A percentile compares a stretch with the other conserved stretches of the same genome.
Evolutionary conservation across 2,113 vertebrate species (phyloP).

Genomic region (Sciurus niger): DNA sequence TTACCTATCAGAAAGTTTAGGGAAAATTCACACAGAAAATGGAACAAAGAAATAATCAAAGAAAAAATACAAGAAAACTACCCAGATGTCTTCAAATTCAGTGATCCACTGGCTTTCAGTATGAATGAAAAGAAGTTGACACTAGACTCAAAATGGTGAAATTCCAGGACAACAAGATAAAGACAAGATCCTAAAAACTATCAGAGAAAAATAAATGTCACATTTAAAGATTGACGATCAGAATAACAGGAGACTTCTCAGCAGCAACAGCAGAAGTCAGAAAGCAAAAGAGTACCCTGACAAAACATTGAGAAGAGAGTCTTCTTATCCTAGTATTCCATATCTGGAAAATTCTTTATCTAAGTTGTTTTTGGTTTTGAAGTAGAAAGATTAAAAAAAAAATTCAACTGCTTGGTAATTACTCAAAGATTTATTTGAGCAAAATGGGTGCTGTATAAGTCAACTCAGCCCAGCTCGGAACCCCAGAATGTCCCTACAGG

Average conservation of each 20-base stretch:
- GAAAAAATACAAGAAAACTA: not conserved
- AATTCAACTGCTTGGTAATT: not conserved
- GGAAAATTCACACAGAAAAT: not conserved
- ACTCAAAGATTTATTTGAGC: conserved; percentile 2
- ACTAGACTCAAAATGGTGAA: not conserved
- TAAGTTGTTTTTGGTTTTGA: not conserved
- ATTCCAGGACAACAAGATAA: not conserved
- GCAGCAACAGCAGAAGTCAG: not conserved
- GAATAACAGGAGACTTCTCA: not conserved
- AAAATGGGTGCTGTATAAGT: not conserved
- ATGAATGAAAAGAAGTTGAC: not conserved
- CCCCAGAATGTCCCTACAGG: too few relatives aligned
- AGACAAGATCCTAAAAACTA: conserved; percentile 4
- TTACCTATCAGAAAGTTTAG: not conserved
- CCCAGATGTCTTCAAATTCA: not conserved
- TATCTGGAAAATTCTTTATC: not conserved
- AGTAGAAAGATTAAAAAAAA: not conserved
- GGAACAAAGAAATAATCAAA: not conserved
- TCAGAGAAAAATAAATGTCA: not conserved
- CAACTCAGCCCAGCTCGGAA: not conserved
- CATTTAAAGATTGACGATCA: not conserved
- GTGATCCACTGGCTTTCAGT: not conserved
- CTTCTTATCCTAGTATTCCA: not conserved
- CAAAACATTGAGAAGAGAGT: not conserved
- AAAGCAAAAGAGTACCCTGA: not conserved